Conservation (phyloP, 2,797 vertebrate genomes). For the Sardinella longiceps region DNA sequence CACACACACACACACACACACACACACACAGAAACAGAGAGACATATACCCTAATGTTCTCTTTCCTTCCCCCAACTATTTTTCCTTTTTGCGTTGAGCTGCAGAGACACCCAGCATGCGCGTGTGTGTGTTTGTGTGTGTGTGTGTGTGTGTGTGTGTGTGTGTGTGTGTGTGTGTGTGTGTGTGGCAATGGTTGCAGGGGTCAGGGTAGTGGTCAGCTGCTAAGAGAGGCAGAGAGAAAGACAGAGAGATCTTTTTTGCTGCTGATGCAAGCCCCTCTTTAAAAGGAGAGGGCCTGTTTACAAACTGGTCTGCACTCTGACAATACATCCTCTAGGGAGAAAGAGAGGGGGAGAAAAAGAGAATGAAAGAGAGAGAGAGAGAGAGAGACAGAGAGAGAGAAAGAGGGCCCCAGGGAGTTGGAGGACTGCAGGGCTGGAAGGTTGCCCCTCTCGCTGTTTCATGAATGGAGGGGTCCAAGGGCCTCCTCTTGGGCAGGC, state of each 20-base stretch:
- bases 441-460: background rate
- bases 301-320: conserved; percentile 1
- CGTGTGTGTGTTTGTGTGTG: conserved; percentile 20
- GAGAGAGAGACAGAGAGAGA: background rate
- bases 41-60: background rate
- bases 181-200: background rate
- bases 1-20: background rate
- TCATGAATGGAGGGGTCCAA: background rate
- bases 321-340: background rate
- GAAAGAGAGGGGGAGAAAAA: background rate
- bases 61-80: conserved; percentile 18
- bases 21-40: background rate
- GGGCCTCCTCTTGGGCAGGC: background rate
- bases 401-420: background rate
- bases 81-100: background rate
- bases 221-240: background rate
- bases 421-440: background rate
- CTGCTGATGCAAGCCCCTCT: background rate
- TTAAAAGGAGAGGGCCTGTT: conserved; percentile 5
- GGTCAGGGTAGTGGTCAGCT: background rate
- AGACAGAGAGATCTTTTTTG: background rate
- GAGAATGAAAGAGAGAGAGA: background rate
- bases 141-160: conserved; percentile 8
- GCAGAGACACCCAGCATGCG: background rate
- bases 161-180: conserved; percentile 16